Conservation (phyloP, 2,888 invertebrate species). For the Polydrusus cervinus region DNA sequence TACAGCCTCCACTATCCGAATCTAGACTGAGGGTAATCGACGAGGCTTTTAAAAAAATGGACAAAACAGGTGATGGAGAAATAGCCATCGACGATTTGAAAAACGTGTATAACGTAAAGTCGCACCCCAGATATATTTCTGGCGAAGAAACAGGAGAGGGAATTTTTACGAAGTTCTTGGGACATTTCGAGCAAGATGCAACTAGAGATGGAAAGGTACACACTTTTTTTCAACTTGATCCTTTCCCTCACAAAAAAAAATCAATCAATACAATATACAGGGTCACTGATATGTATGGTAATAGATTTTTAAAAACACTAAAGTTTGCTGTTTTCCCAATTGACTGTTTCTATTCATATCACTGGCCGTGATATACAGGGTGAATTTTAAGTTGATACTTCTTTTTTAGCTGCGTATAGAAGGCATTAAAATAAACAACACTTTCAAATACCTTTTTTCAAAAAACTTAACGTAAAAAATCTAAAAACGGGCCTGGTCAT, state of each 20-base stretch:
- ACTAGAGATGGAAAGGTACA: conserved; percentile 84
- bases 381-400: too few species aligned
- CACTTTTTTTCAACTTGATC: conserved; percentile 33
- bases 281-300: too few species aligned
- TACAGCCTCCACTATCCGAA: conserved; percentile 88
- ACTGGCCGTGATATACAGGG: too few species aligned
- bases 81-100: conserved; percentile 86
- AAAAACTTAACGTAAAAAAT: too few species aligned
- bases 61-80: conserved; percentile 88
- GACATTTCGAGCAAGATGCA: conserved; percentile 86
- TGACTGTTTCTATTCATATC: too few species aligned
- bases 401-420: too few species aligned
- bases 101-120: conserved; percentile 86
- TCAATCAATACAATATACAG: too few species aligned
- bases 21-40: conserved; percentile 82
- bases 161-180: conserved; percentile 86
- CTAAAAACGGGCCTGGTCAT: too few species aligned
- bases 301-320: too few species aligned
- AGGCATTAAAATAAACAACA: too few species aligned
- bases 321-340: too few species aligned
- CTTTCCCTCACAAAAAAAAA: neutral
- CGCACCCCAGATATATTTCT: conserved; percentile 88
- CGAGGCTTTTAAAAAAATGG: conserved; percentile 89
- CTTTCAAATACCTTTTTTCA: too few species aligned
- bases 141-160: conserved; percentile 91